Evolutionary conservation across 2,797 vertebrate species (phyloP), one percentile per base, ranked within the genome.

Genomic region (Dendrocincla tyrannina): DNA sequence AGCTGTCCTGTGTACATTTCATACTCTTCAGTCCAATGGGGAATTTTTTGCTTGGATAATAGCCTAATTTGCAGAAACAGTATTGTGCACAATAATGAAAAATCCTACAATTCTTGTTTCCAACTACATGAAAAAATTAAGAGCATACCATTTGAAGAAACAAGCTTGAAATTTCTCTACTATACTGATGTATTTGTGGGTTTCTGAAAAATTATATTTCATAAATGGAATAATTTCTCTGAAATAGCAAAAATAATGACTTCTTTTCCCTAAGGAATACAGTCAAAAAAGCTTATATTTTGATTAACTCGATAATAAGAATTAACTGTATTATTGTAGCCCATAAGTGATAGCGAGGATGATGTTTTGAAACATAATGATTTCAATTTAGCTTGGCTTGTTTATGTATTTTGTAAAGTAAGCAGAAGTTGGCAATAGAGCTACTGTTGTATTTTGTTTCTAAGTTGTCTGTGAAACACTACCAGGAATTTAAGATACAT

Each of bases 401-500:
- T 88, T 96, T 84, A 78, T 91, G 27, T 11, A 17, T 75, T 91
- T 35, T 12, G 13, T 85, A 87, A 78, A 67, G 44, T 53, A 81
- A 94, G 32, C 56, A 70, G 56, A 66, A 59, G 24, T 49, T 89
- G 39, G 63, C 67, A 59, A 23, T 49, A 60, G 60, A 91, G 49
- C 30, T 86, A 17, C 50, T 53, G 27, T 53, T 91, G 37, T 75
- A 53, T 78, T 91, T 91, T 87, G 88, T 89, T 92, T 84, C 67
- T 44, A 63, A 85, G 70, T 85, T 92, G 79, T 67, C 77, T 76
- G 55, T 91, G 74, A 89, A 84, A 69, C 25, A 5, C 32, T 60
- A 86, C 50, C 55, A 91, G 76, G 80, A 90, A 73, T 91, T 91
- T 85, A 76, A 90, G 80, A 66, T 91, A 76, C 32, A 73, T 86